Evolutionary conservation across 2,888 invertebrate genomes (phyloP).

Genomic region (Apamea monoglypha): DNA sequence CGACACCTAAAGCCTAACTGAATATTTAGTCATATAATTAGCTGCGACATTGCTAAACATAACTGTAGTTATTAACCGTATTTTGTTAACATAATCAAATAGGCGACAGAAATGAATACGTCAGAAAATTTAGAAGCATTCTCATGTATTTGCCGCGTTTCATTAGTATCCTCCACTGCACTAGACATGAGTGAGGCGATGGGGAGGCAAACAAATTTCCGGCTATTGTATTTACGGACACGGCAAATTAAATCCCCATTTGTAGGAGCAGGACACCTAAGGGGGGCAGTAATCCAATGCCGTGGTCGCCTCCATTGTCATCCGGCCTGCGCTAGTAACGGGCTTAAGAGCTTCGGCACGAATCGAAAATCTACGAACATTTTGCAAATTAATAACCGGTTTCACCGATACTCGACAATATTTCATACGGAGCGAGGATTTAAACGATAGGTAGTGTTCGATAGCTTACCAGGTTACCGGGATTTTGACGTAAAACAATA

Average conservation of each 20-base stretch:
- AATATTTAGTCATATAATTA: slow-evolving; percentile 67
- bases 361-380: slow-evolving; percentile 77
- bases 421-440: slow-evolving; percentile 47
- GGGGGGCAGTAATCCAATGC: slow-evolving; percentile 82
- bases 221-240: slow-evolving; percentile 85
- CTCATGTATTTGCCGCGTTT: slow-evolving; percentile 42
- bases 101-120: not conserved
- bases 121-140: slow-evolving; percentile 37
- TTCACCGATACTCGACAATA: slow-evolving; percentile 67
- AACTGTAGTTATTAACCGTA: slow-evolving; percentile 5
- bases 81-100: slow-evolving; percentile 27
- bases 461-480: slow-evolving; percentile 34
- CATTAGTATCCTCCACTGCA: slow-evolving; percentile 67
- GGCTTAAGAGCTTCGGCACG: slow-evolving; percentile 82
- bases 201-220: slow-evolving; percentile 79
- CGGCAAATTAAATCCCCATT: slow-evolving; percentile 88
- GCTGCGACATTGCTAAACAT: slow-evolving; percentile 44
- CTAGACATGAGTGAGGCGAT: slow-evolving; percentile 72
- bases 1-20: slow-evolving; percentile 63
- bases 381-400: slow-evolving; percentile 86
- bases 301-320: slow-evolving; percentile 83
- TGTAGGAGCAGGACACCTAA: slow-evolving; percentile 80
- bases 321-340: slow-evolving; percentile 77
- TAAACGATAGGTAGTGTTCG: slow-evolving; percentile 43
- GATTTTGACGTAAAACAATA: slow-evolving; percentile 43